phyloP scores from a whole-genome alignment of 2,113 vertebrate genomes.

The Maccullochella peelii region DNA sequence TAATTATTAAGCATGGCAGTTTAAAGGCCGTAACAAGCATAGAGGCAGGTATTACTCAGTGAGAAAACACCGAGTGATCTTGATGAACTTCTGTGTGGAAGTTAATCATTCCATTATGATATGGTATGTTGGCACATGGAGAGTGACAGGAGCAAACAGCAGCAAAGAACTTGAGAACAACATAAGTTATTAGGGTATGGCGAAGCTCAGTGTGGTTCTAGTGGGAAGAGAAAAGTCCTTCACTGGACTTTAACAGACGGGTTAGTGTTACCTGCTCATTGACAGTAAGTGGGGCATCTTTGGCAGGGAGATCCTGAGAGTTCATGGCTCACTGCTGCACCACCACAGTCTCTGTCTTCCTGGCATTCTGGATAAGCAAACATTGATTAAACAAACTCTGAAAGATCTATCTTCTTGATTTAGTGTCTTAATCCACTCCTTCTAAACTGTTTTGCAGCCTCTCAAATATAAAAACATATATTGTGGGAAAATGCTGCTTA shows the following conservation, averaged over 20 bases:
- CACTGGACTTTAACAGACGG: background rate
- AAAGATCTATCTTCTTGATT: background rate
- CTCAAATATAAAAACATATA: background rate
- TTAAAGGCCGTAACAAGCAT: conserved; percentile 38
- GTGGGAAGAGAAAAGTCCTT: background rate
- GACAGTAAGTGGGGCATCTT: conserved; percentile 89
- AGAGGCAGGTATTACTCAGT: conserved; percentile 39
- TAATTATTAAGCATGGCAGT: conserved; percentile 54
- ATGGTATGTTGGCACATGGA: conserved; percentile 35
- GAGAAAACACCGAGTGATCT: conserved; percentile 33
- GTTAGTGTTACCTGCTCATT: conserved; percentile 92
- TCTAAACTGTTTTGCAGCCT: background rate
- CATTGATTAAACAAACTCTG: conserved; percentile 6
- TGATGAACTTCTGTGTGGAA: conserved; percentile 1
- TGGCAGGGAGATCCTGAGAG: conserved; percentile 84
- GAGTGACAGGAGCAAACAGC: conserved; percentile 36
- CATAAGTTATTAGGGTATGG: background rate
- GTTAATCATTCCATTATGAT: conserved; percentile 39
- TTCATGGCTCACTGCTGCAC: conserved; percentile 87
- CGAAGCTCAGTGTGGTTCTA: background rate
- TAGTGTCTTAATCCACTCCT: background rate
- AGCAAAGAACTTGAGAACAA: conserved; percentile 14
- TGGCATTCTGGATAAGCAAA: conserved; percentile 82
- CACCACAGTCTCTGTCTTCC: conserved; percentile 75
- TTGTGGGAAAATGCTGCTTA: background rate